Base-by-base conservation (phyloP, 2,797 vertebrate genomes). In the Linurgus olivaceus region DNA sequence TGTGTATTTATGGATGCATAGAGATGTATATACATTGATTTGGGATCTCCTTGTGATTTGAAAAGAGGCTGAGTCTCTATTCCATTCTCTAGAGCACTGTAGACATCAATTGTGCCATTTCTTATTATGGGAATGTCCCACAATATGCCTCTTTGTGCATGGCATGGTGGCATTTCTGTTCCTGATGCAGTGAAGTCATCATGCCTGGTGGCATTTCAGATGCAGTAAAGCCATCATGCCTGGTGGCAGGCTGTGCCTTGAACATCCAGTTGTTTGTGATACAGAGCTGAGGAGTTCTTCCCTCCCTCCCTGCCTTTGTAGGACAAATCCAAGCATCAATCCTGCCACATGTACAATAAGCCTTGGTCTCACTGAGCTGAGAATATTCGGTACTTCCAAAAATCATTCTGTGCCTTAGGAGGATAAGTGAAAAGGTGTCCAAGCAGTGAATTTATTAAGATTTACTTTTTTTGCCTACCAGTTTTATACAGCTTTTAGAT, bases 401-500 rank as follows among this genome's bases (percentile, higher is more conserved):
- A 87, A 74, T 68, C 62, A 25, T 76, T 92, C 84, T 23, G 8
- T 77, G 67, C 52, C 47, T 89, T 86, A 61, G 2, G 0, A 82
- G 78, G 57, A 44, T 89, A 91, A 92, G 68, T 80, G 78, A 89
- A 96, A 96, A 95, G 78, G 78, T 92, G 81, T 93, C 82, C 90
- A 89, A 96, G 81, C 92, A 92, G 54, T 91, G 93, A 95, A 94
- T 96, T 90, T 90, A 83, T 93, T 85, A 54, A 91, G 50, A 65
- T 59, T 65, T 86, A 51, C 42, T 73, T 33, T 85, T 91, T 95
- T 75, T 77, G 37, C 80, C 37, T 88, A 63, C 33, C 38, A 40
- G 14, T 91, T 87, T 93, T 67, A 35, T 81, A 44, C 65, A 93
- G 58, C 65, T 95, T 90, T 78, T 86, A 62, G 54, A 65, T 92